Percentiles rank a stretch among this genome's conserved stretches.
Conservation (phyloP, 2,113 vertebrate genomes). For the Eidolon helvum region DNA sequence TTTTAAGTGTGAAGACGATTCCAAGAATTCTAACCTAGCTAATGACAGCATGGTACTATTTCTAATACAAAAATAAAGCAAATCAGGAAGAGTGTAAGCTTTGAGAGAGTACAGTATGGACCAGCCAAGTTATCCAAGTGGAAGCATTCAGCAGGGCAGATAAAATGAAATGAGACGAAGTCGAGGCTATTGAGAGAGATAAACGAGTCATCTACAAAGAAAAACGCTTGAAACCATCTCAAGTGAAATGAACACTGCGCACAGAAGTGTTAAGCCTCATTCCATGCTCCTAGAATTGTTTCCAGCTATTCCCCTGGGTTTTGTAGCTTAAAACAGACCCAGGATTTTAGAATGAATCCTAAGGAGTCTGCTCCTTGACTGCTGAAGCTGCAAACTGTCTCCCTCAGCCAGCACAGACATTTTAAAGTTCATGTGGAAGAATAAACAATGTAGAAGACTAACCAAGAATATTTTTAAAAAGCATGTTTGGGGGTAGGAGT, state of each 20-base stretch:
- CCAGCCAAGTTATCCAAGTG: not conserved
- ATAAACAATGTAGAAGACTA: not conserved
- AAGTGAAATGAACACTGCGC: not conserved
- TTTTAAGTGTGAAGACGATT: not conserved
- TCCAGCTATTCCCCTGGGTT: not conserved
- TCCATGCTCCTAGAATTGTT: not conserved
- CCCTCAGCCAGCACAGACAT: not conserved
- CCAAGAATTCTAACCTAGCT: not conserved
- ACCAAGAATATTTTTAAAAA: slow-evolving; percentile 8
- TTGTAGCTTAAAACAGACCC: not conserved
- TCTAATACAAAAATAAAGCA: not conserved
- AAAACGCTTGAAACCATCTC: not conserved
- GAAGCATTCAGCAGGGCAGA: not conserved
- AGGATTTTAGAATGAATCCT: slow-evolving; percentile 15
- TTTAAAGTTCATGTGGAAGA: not conserved
- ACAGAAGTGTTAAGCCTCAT: not conserved
- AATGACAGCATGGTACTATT: not conserved
- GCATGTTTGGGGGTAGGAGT: not conserved
- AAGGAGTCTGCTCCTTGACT: not conserved
- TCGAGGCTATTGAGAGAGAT: not conserved
- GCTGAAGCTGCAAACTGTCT: not conserved
- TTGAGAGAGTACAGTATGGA: not conserved
- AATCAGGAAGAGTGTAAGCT: not conserved
- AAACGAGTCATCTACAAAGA: not conserved
- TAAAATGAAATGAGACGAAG: not conserved